These are phyloP conservation scores for Alviniconcha marisindica DNA, from an alignment of 1,140 invertebrate genomes.

Conservation along the genomic window DNA sequence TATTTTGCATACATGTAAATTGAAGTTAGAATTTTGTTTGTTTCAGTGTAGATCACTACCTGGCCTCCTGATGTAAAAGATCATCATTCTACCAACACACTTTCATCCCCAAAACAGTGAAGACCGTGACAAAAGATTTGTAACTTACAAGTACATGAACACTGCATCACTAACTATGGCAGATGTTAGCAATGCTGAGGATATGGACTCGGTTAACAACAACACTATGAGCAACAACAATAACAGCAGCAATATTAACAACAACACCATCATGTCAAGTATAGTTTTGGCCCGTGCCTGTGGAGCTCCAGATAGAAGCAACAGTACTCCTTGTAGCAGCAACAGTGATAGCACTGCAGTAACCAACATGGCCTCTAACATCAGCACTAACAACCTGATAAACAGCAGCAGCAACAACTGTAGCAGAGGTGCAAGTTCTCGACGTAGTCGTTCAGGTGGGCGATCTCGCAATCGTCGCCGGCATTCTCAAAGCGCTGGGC, in stretches of 20 bases:
- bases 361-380: neutral
- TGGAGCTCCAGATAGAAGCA: neutral
- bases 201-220: slow-evolving; percentile 36
- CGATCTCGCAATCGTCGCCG: slow-evolving; percentile 54
- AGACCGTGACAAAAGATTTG: no score
- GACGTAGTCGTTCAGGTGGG: slow-evolving; percentile 55
- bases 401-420: slow-evolving; percentile 2
- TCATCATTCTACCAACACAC: no score
- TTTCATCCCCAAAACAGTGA: no score
- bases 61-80: no score
- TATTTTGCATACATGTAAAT: no score
- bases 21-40: no score
- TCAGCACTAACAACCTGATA: neutral
- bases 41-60: no score
- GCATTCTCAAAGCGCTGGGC: slow-evolving; percentile 46
- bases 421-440: slow-evolving; percentile 39
- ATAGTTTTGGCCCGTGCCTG: neutral
- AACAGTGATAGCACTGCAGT: slow-evolving; percentile 28
- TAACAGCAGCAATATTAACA: slow-evolving; percentile 39
- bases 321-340: slow-evolving; percentile 24
- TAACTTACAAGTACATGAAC: no score
- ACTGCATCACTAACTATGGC: no score
- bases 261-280: neutral
- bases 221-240: slow-evolving; percentile 41
- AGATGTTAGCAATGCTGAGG: no score